Evolutionary conservation across 2,888 invertebrate species (phyloP).

Genomic region (Synanthedon formicaeformis): DNA sequence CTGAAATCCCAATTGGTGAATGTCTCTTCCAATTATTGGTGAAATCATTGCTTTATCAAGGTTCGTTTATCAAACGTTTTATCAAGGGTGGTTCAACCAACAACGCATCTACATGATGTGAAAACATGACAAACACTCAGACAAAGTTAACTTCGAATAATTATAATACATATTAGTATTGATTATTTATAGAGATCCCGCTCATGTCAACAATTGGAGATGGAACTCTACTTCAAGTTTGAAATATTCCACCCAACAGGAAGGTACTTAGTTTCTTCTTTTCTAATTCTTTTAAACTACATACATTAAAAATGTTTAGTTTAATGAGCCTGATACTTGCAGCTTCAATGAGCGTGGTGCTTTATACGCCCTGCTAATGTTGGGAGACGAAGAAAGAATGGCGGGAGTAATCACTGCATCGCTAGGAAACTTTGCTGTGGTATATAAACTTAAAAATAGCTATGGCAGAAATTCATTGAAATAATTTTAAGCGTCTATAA

Average conservation of each 20-base stretch:
- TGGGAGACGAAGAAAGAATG: constrained; percentile 75
- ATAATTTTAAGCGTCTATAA: too few species aligned
- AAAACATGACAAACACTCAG: background rate
- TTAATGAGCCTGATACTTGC: constrained; percentile 13
- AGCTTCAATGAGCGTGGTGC: constrained; percentile 93
- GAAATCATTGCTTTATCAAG: too few species aligned
- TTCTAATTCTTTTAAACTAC: background rate
- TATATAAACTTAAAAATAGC: constrained; percentile 7
- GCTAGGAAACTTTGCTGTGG: constrained; percentile 89
- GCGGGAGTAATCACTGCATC: constrained; percentile 89
- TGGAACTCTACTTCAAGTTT: constrained; percentile 88
- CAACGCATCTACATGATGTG: too few species aligned
- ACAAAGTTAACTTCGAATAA: background rate
- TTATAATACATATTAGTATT: too few species aligned
- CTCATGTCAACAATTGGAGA: constrained; percentile 75
- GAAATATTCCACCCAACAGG: constrained; percentile 90
- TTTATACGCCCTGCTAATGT: constrained; percentile 78
- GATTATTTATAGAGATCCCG: constrained; percentile 73
- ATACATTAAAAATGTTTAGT: background rate
- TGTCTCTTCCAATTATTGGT: too few species aligned
- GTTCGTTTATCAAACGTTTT: too few species aligned
- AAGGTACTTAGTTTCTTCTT: constrained; percentile 66
- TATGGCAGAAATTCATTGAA: too few species aligned
- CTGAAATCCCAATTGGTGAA: too few species aligned
- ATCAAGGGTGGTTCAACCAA: too few species aligned